Percentiles rank a stretch among this genome's conserved stretches.
Evolutionary conservation across 2,888 invertebrate species (phyloP).

Genomic region (Acrobasis suavella): DNA sequence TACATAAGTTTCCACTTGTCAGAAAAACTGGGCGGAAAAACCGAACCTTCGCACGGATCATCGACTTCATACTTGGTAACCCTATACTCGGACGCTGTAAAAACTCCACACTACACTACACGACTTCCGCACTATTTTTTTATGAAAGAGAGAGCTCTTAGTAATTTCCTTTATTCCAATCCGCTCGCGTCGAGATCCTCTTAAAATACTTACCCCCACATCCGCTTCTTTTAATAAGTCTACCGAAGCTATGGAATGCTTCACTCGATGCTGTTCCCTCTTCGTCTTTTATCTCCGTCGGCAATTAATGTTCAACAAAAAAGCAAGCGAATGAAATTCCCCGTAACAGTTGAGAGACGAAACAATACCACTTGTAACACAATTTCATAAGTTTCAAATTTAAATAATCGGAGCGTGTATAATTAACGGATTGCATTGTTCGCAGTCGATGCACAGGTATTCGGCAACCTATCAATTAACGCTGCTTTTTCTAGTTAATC

Average conservation of each 20-base stretch:
- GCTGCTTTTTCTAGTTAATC: constrained; percentile 57
- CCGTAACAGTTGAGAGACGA: constrained; percentile 57
- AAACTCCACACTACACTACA: constrained; percentile 56
- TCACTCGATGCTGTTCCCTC: constrained; percentile 65
- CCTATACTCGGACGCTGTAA: constrained; percentile 58
- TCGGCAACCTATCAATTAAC: constrained; percentile 74
- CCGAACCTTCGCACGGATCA: constrained; percentile 66
- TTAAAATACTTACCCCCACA: constrained; percentile 81
- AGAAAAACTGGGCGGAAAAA: constrained; percentile 57
- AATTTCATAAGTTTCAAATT: constrained; percentile 78
- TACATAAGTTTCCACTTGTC: constrained; percentile 60
- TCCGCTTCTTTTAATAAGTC: constrained; percentile 81
- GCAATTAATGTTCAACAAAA: constrained; percentile 73
- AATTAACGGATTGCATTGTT: constrained; percentile 74
- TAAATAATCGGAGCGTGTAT: constrained; percentile 74
- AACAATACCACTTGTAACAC: constrained; percentile 55
- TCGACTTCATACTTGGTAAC: constrained; percentile 60
- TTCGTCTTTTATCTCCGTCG: constrained; percentile 71
- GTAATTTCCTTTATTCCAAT: constrained; percentile 81
- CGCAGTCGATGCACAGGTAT: constrained; percentile 74
- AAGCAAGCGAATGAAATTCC: constrained; percentile 66
- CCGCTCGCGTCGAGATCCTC: constrained; percentile 76
- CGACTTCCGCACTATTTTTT: constrained; percentile 74
- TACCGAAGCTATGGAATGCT: constrained; percentile 74
- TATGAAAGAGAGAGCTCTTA: constrained; percentile 65